A percentile compares a stretch with the other conserved stretches of the same genome.
Evolutionary conservation across 2,888 invertebrate species (phyloP).

Genomic region (Geotrupes spiniger): DNA sequence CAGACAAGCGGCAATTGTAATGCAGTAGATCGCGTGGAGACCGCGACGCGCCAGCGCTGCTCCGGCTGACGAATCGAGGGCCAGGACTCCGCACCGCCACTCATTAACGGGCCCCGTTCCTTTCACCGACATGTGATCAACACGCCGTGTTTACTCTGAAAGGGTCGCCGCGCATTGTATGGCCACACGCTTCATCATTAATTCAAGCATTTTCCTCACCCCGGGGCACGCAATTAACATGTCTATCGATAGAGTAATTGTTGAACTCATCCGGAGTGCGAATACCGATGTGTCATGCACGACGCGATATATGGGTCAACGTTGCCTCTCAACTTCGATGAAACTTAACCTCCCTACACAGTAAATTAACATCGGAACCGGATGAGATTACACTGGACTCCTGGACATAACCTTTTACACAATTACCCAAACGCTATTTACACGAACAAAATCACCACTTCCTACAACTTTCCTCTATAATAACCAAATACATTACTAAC

Average conservation of each 20-base stretch:
- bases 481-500: no score
- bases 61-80: slow-evolving; percentile 29
- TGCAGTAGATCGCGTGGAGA: slow-evolving; percentile 42
- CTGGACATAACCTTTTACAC: no score
- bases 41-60: slow-evolving; percentile 38
- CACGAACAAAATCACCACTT: no score
- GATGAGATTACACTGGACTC: slow-evolving; percentile 2
- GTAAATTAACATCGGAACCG: slow-evolving; percentile 4
- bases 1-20: slow-evolving; percentile 44
- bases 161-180: slow-evolving; percentile 32
- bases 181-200: slow-evolving; percentile 33
- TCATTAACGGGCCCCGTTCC: slow-evolving; percentile 36
- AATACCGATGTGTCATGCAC: background rate
- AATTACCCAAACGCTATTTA: no score
- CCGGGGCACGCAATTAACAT: slow-evolving; percentile 30
- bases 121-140: slow-evolving; percentile 37
- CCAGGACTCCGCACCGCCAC: slow-evolving; percentile 31
- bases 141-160: slow-evolving; percentile 37
- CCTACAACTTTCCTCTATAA: no score
- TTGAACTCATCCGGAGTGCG: slow-evolving; percentile 3
- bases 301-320: background rate
- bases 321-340: background rate
- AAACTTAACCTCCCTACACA: slow-evolving; percentile 1
- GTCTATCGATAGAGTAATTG: slow-evolving; percentile 27
- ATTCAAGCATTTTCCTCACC: slow-evolving; percentile 30